Conservation (phyloP, 2,113 vertebrate species). For the Carassius carassius region DNA sequence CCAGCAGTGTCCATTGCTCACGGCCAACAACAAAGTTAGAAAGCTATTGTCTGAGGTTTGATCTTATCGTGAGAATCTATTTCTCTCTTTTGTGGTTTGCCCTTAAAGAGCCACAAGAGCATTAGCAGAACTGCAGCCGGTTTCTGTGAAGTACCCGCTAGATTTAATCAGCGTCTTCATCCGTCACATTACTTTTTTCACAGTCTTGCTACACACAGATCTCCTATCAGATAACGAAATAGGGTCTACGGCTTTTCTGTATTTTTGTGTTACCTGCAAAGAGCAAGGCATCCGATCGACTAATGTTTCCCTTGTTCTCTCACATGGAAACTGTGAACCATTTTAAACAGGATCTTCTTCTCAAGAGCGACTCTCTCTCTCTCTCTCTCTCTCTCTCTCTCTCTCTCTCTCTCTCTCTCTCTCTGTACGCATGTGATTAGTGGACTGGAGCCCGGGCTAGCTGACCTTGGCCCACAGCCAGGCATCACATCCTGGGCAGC, state of each 20-base stretch:
- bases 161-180: slow-evolving; percentile 52
- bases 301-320: slow-evolving; percentile 3
- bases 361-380: not conserved
- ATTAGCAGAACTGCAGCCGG: slow-evolving; percentile 28
- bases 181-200: slow-evolving; percentile 34
- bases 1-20: not conserved
- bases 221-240: slow-evolving; percentile 43
- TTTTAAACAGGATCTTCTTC: slow-evolving; percentile 25
- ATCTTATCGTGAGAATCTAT: slow-evolving; percentile 4
- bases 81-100: slow-evolving; percentile 26
- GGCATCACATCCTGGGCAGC: slow-evolving; percentile 73
- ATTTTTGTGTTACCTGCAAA: not conserved
- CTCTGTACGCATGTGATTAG: slow-evolving; percentile 65
- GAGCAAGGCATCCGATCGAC: not conserved
- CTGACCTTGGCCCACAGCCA: slow-evolving; percentile 82
- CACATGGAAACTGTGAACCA: slow-evolving; percentile 16
- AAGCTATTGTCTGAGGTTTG: slow-evolving; percentile 5
- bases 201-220: slow-evolving; percentile 34
- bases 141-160: slow-evolving; percentile 12
- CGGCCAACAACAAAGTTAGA: not conserved
- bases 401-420: slow-evolving; percentile 7
- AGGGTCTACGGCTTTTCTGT: slow-evolving; percentile 14
- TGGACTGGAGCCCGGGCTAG: slow-evolving; percentile 66
- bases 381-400: not conserved
- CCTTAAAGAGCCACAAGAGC: slow-evolving; percentile 39